Percentiles rank a stretch among this genome's conserved stretches.
Conservation (phyloP, 2,888 invertebrate genomes). For the Oscheius sp. region DNA sequence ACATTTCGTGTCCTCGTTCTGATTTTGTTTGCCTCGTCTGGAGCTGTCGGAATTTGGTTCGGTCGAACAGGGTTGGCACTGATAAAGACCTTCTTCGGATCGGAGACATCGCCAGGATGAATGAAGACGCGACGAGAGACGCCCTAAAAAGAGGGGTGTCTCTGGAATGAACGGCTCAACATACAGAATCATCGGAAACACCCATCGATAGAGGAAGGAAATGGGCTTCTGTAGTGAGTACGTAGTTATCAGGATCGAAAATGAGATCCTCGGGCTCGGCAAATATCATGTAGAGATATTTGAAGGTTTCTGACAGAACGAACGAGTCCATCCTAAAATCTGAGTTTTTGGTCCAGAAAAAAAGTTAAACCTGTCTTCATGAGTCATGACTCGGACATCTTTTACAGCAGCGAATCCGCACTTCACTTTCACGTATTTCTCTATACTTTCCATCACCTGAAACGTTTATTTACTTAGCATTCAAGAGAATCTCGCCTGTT, state of each 20-base stretch:
- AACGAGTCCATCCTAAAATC: slow-evolving; percentile 91
- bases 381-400: slow-evolving; percentile 85
- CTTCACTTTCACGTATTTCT: slow-evolving; percentile 89
- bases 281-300: slow-evolving; percentile 93
- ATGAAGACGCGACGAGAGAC: slow-evolving; percentile 43
- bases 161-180: neutral
- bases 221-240: slow-evolving; percentile 85
- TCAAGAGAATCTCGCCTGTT: slow-evolving; percentile 75
- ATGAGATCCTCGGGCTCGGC: slow-evolving; percentile 79
- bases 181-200: slow-evolving; percentile 6
- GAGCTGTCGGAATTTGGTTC: slow-evolving; percentile 43
- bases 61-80: slow-evolving; percentile 52
- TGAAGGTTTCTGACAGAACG: slow-evolving; percentile 96
- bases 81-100: slow-evolving; percentile 38
- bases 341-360: neutral
- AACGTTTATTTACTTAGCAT: slow-evolving; percentile 7
- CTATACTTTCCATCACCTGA: slow-evolving; percentile 85
- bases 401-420: slow-evolving; percentile 98
- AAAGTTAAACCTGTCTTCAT: slow-evolving; percentile 82
- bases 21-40: slow-evolving; percentile 49
- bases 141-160: neutral
- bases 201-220: slow-evolving; percentile 83
- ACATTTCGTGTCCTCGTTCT: slow-evolving; percentile 56
- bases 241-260: slow-evolving; percentile 76
- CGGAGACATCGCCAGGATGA: slow-evolving; percentile 42